Percentiles rank a stretch among this genome's conserved stretches.
Conservation (phyloP, 2,888 invertebrate genomes). For the Mallateleia sp. region DNA sequence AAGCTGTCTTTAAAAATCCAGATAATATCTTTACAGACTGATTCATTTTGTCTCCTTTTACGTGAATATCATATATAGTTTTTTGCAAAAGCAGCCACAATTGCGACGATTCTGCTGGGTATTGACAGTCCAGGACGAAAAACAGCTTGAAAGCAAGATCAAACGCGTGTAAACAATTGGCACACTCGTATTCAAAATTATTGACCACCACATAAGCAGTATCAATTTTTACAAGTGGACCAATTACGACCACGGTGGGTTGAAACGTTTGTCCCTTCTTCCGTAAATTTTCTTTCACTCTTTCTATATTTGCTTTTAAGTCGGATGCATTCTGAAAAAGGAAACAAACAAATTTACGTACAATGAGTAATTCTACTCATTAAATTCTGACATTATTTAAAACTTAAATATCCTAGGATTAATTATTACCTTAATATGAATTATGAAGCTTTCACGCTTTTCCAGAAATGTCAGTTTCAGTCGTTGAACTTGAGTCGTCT, state of each 20-base stretch:
- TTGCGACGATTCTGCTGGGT: slow-evolving; percentile 24
- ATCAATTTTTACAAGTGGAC: slow-evolving; percentile 26
- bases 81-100: slow-evolving; percentile 28
- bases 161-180: neutral
- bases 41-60: slow-evolving; percentile 3
- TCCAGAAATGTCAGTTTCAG: slow-evolving; percentile 6
- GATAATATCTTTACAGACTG: slow-evolving; percentile 5
- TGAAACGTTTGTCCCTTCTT: slow-evolving; percentile 32
- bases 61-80: slow-evolving; percentile 13
- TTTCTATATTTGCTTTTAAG: neutral
- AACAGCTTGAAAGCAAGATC: slow-evolving; percentile 45
- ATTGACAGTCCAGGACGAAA: slow-evolving; percentile 34
- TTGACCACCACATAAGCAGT: slow-evolving; percentile 46
- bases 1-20: no score
- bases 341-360: no score
- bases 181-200: neutral
- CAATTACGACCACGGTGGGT: slow-evolving; percentile 21
- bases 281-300: slow-evolving; percentile 21
- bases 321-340: slow-evolving; percentile 1
- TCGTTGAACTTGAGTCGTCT: neutral
- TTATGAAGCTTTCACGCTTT: slow-evolving; percentile 15
- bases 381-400: no score
- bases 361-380: no score
- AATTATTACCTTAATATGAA: slow-evolving; percentile 21
- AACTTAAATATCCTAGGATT: no score